These are phyloP conservation scores for Rhynchomys soricoides DNA, from an alignment of 2,113 vertebrate genomes.

Conservation along the genomic window DNA sequence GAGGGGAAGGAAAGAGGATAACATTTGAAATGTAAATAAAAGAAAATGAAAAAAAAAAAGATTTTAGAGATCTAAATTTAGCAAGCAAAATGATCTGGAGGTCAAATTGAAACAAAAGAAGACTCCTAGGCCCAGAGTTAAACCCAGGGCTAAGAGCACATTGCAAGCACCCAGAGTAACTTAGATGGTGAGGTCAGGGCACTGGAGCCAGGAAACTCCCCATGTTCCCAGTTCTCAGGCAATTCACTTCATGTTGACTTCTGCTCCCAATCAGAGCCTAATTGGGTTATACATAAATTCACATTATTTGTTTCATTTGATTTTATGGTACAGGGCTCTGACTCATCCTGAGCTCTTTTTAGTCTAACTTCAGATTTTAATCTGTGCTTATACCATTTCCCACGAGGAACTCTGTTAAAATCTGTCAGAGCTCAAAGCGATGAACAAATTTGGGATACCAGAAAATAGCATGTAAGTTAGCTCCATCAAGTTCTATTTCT, in stretches of 20 bases:
- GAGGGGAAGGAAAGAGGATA: too few species aligned
- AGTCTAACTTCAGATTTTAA: constrained; percentile 64
- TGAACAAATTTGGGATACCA: constrained; percentile 24
- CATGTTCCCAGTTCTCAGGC: neutral
- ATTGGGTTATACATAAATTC: constrained; percentile 30
- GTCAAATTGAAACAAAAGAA: neutral
- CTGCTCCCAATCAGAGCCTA: constrained; percentile 4
- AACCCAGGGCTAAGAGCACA: neutral
- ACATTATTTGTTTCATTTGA: constrained; percentile 42
- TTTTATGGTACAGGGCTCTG: constrained; percentile 2
- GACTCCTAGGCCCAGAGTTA: neutral
- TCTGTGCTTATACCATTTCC: constrained; percentile 43
- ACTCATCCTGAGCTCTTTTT: neutral
- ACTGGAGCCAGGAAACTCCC: neutral
- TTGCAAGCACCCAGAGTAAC: neutral
- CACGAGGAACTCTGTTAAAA: constrained; percentile 26
- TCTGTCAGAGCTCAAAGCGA: constrained; percentile 36
- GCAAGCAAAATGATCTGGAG: constrained; percentile 9
- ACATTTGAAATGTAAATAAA: too few species aligned
- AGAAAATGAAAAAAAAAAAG: too few species aligned
- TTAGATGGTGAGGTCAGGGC: neutral
- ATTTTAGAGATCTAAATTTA: neutral
- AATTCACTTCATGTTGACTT: neutral
- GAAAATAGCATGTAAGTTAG: constrained; percentile 55
- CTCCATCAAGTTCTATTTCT: constrained; percentile 53